phyloP scores from a whole-genome alignment of 2,797 vertebrate species.

The Gymnodraco acuticeps region DNA sequence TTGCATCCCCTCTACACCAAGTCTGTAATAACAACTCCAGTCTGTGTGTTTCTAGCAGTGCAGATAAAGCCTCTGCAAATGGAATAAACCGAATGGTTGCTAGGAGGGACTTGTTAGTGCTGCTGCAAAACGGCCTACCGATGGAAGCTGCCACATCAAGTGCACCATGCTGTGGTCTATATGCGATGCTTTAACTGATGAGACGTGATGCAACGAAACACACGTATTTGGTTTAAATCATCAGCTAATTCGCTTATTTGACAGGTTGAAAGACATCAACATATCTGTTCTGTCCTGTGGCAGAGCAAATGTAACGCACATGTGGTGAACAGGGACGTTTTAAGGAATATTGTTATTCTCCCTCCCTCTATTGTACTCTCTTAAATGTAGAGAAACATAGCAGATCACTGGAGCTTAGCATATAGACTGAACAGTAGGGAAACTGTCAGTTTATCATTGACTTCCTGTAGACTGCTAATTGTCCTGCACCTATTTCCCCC shows the following conservation, averaged over 20 bases:
- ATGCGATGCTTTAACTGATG: not conserved
- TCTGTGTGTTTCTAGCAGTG: not conserved
- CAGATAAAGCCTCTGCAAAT: slow-evolving; percentile 13
- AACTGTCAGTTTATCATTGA: not conserved
- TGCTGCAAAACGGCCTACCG: slow-evolving; percentile 21
- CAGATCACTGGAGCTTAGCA: not conserved
- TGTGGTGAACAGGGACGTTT: too few relatives aligned
- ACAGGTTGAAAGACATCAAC: not conserved
- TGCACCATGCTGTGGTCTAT: not conserved
- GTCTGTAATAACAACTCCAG: slow-evolving; percentile 12
- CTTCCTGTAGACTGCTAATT: not conserved
- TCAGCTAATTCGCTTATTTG: not conserved
- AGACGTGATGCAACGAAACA: not conserved
- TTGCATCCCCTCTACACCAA: slow-evolving; percentile 17
- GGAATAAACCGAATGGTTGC: slow-evolving; percentile 27
- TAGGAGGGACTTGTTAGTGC: slow-evolving; percentile 19
- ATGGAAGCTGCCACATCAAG: slow-evolving; percentile 43
- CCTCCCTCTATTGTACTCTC: not conserved
- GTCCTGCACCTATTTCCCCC: not conserved
- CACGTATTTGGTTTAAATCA: not conserved
- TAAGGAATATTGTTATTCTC: not conserved
- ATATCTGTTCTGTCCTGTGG: not conserved
- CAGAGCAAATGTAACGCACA: too few relatives aligned
- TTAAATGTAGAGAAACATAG: not conserved
- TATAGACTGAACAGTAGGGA: not conserved